A percentile compares a stretch with the other conserved stretches of the same genome.
Conservation (phyloP, 2,888 invertebrate species). For the Strigamia transsilvanica region DNA sequence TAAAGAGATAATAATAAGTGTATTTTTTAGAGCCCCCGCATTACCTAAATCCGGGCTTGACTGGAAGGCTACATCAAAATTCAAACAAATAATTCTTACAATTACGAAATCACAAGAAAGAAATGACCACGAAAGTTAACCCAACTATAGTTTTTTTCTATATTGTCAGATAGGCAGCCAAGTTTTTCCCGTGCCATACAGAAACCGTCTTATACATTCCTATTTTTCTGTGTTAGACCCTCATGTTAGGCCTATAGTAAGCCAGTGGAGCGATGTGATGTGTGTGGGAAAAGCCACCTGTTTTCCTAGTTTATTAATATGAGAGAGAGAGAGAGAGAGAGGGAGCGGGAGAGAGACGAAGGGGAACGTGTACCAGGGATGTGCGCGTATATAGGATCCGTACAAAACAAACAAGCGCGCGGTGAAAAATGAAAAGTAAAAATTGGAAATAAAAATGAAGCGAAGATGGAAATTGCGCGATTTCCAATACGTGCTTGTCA, state of each 20-base stretch:
- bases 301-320: constrained; percentile 49
- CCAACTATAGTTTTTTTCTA: not conserved
- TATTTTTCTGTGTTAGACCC: constrained; percentile 31
- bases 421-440: not conserved
- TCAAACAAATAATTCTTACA: no score
- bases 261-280: constrained; percentile 47
- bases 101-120: no score
- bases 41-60: no score
- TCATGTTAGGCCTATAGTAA: constrained; percentile 39
- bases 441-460: not conserved
- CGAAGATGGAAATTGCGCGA: not conserved
- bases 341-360: not conserved
- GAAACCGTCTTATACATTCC: constrained; percentile 1
- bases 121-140: no score
- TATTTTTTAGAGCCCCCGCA: no score
- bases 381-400: not conserved
- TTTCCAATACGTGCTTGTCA: no score
- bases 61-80: no score
- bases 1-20: no score
- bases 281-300: constrained; percentile 49
- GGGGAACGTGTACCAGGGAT: not conserved
- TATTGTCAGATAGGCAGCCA: not conserved
- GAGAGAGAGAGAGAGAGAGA: constrained; percentile 18
- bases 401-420: constrained; percentile 10
- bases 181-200: not conserved